Evolutionary conservation across 2,888 invertebrate species (phyloP), one percentile per base, ranked within the genome.

Genomic region (Embidobia sp.): DNA sequence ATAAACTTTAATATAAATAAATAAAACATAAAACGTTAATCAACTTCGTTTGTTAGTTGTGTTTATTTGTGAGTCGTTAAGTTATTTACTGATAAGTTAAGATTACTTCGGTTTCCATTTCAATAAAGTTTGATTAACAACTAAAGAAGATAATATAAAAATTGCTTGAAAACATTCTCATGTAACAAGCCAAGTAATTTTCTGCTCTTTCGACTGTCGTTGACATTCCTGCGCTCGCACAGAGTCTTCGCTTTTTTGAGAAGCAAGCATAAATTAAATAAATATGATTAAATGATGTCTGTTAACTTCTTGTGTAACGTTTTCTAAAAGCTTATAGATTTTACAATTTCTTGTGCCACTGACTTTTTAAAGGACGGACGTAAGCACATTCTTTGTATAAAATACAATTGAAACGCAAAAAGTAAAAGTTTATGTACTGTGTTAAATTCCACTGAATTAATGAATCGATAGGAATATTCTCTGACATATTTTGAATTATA

Each of bases 331-430:
- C 22, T n/a, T 15, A 48, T 19, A 35, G 13, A 4, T 40, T 8
- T 1, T 29, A 7, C 18, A 19, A 6, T 49, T 63, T 18, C 16
- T 40, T 63, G 63, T 49, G 63, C 63, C 29, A 40, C 15, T 44
- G 19, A 29, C 6, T 57, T 40, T 51, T 51, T 31, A 1, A 19
- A 27, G 66, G 66, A 66, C 66, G 66, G 66, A 66, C 66, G 53
- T 10, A 53, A 66, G 53, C 66, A 35, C 66, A 55, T 35, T 64
- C 5, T 31, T 11, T 8, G 13, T 27, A 42, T 26, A 66, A 49
- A 42, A n/a, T 29, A 8, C 15, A 16, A 11, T 49, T 16, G 10
- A 33, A 33, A 10, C 18, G 19, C 33, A 5, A 31, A 18, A 16
- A 10, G 10, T 27, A 13, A 3, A 37, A 37, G 3, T 2, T 22